Base-by-base conservation (phyloP, 2,113 vertebrate genomes). In the Stigmatopora argus region DNA sequence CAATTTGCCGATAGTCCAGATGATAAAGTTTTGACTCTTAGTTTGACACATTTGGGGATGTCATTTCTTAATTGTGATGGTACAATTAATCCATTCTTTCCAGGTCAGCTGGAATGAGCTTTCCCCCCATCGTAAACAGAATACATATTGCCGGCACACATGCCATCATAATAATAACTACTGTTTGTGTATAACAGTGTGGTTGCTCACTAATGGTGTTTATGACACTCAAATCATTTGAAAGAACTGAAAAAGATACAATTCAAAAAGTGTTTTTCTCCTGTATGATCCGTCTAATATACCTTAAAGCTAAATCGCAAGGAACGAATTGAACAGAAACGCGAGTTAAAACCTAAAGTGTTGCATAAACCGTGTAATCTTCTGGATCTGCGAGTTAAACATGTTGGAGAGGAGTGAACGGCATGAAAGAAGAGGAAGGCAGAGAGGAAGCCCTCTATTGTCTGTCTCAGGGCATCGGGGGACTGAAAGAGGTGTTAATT, bases 401-500 rank as follows among this genome's bases (percentile, higher is more conserved):
- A 41, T 38, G 63, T 18, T 52, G 18, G 2, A 18, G 18, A 35
- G 8, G 47, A 18, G 15, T 7, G 62, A 26, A 48, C 18, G 18
- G 31, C 26, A 31, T 34, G 81, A 79, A 71, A 72, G 69, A 83
- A 74, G 82, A 75, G 78, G 72, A 69, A 68, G 66, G 80, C 63
- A 70, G 56, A 82, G 65, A 87, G 87, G 89, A 87, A 86, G 83
- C 78, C 47, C 62, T 62, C 80, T 73, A 80, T 87, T 85, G 86
- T 83, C 86, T 89, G 82, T 87, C 88, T 88, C 7, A 70, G 70
- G 85, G 90, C 85, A 64, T 64, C 55, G 51, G 86, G 80, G 74
- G 82, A 45, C 77, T 87, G 78, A 83, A 82, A 80, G 84, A 84
- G 87, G 87, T 87, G 89, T 86, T 91, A 91, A 91, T 86, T 91